A percentile compares a stretch with the other conserved stretches of the same genome.
phyloP scores from a whole-genome alignment of 2,888 invertebrate species.

The Smittia sp. region DNA sequence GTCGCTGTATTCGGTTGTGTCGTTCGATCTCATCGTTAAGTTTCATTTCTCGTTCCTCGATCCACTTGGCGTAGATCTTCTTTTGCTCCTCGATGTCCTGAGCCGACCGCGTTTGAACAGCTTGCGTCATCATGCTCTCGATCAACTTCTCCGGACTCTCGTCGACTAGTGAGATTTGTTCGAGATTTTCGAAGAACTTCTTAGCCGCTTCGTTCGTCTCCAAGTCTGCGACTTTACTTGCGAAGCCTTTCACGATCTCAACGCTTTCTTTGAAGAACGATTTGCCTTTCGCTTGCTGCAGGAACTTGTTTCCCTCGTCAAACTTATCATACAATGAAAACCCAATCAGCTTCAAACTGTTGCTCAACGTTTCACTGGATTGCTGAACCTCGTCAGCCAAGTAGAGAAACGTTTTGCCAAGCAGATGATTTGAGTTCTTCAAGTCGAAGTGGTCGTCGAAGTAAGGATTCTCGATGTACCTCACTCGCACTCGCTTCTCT shows the following conservation, averaged over 20 bases:
- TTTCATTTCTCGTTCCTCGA: slow-evolving; percentile 57
- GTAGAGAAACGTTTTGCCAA: slow-evolving; percentile 76
- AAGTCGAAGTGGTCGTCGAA: slow-evolving; percentile 91
- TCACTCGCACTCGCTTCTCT: slow-evolving; percentile 69
- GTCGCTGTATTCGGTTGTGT: slow-evolving; percentile 54
- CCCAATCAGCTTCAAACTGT: slow-evolving; percentile 65
- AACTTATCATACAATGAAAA: slow-evolving; percentile 66
- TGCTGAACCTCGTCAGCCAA: slow-evolving; percentile 23
- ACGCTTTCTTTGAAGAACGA: slow-evolving; percentile 54
- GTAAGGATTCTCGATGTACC: slow-evolving; percentile 74
- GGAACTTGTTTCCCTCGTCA: slow-evolving; percentile 53
- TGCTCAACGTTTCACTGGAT: slow-evolving; percentile 51
- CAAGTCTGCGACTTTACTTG: slow-evolving; percentile 50
- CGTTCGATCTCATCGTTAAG: slow-evolving; percentile 61
- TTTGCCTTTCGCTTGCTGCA: slow-evolving; percentile 45
- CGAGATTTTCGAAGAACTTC: slow-evolving; percentile 43
- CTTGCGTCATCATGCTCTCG: slow-evolving; percentile 47
- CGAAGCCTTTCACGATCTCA: slow-evolving; percentile 49
- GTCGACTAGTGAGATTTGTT: slow-evolving; percentile 45
- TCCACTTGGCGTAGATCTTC: slow-evolving; percentile 62
- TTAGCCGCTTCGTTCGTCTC: slow-evolving; percentile 49
- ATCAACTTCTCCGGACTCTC: slow-evolving; percentile 45
- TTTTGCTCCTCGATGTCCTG: slow-evolving; percentile 52
- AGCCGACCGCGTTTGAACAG: slow-evolving; percentile 49
- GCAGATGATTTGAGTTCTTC: slow-evolving; percentile 63